Evolutionary conservation across 2,888 invertebrate species (phyloP), one percentile per base, ranked within the genome.

Genomic region (Stegana nigrithorax): DNA sequence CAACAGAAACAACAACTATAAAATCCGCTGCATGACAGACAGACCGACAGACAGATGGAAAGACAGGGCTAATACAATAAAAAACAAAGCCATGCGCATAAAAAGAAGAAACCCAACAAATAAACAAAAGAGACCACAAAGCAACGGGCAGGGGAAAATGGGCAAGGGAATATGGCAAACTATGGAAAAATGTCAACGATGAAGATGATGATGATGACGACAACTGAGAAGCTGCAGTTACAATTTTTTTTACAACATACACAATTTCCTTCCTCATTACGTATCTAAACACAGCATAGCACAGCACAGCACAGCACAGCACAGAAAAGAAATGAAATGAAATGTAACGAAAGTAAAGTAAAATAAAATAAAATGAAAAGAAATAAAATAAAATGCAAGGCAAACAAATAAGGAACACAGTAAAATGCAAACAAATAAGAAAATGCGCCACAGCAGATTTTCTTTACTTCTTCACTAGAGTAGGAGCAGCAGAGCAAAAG

Each of bases 221-320:
- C 23, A 32, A 19, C 36, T 6, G 25, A 47, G 44, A 59, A 67
- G 60, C 39, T 56, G 67, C 72, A 73, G 71, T 71, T 63, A 63
- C 69, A 66, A 63, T 69, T 71, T 71, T n/a, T n/a, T 67, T 68
- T 64, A 60, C 61, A 55, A 67, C 66, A 60, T 55, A 55, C 67
- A 68, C 71, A 72, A 72, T 70, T 70, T 72, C 69, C 67, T 69
- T 70, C 71, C 71, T 70, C 71, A 72, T 72, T 73, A 73, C 67
- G 63, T 62, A 27, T 55, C 53, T 55, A 55, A 63, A 67, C 73
- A 63, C 64, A 73, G n/a, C n/a, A n/a, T n/a, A n/a, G n/a, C 45
- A 21, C 17, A 58, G 67, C 66, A 67, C 62, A 70, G 61, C 36
- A 64, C 69, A 62, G 67, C 59, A 58, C 68, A 70, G 29, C 17